These are phyloP conservation scores for Andrena hattorfiana DNA, from an alignment of 2,888 invertebrate species.

Conservation along the genomic window DNA sequence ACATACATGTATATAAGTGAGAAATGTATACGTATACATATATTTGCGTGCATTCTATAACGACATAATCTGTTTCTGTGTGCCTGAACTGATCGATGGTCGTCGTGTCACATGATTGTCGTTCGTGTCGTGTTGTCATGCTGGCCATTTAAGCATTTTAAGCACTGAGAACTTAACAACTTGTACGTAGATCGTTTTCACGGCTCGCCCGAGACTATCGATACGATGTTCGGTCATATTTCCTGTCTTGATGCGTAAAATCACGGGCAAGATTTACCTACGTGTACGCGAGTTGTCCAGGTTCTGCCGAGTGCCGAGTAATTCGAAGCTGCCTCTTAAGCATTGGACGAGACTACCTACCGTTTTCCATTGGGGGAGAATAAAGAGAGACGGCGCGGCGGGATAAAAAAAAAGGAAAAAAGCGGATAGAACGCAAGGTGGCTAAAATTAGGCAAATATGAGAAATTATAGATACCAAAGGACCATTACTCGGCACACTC, in stretches of 20 bases:
- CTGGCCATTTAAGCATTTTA: conserved; percentile 83
- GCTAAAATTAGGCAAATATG: background rate
- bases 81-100: conserved; percentile 85
- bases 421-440: background rate
- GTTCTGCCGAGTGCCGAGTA: conserved; percentile 49
- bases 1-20: conserved; percentile 12
- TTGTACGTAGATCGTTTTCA: conserved; percentile 5
- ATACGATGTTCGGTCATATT: conserved; percentile 23
- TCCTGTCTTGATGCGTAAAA: conserved; percentile 36
- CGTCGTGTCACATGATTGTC: conserved; percentile 85
- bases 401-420: background rate
- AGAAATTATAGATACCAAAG: background rate
- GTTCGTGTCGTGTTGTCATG: conserved; percentile 85
- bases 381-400: background rate
- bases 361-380: background rate
- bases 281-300: conserved; percentile 11
- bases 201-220: background rate
- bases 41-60: conserved; percentile 71
- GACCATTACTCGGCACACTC: conserved; percentile 54
- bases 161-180: conserved; percentile 32
- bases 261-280: conserved; percentile 22
- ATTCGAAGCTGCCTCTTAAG: background rate
- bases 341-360: background rate
- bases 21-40: conserved; percentile 21
- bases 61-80: conserved; percentile 83